Conservation (phyloP, 1,140 invertebrate species). For the Drosophila pseudoobscura region DNA sequence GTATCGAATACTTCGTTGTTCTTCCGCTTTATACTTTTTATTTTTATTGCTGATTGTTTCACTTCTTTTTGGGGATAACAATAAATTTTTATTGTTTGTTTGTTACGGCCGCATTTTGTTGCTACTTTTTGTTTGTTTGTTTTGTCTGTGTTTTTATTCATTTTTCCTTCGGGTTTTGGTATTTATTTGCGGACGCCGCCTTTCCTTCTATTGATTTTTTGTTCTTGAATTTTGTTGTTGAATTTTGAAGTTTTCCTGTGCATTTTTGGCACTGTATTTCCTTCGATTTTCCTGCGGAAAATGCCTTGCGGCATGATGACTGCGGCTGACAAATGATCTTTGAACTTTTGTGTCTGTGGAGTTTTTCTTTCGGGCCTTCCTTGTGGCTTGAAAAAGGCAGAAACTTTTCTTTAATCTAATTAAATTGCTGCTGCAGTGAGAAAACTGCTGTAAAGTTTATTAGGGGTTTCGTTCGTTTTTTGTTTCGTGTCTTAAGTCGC, state of each 20-base stretch:
- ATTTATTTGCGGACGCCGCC: conserved; percentile 9
- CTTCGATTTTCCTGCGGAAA: conserved; percentile 22
- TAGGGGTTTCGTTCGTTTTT: conserved; percentile 34
- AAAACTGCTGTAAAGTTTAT: conserved; percentile 53
- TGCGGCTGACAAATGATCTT: conserved; percentile 61
- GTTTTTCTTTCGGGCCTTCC: conserved; percentile 28
- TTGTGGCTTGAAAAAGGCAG: background rate
- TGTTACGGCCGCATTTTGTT: conserved; percentile 55
- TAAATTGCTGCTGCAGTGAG: conserved; percentile 49
- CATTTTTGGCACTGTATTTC: conserved; percentile 9
- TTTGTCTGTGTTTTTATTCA: conserved; percentile 41
- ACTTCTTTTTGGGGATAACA: conserved; percentile 71
- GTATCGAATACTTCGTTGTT: conserved; percentile 1
- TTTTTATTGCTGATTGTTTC: conserved; percentile 79
- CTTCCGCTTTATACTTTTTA: conserved; percentile 29
- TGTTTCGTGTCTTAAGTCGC: conserved; percentile 3
- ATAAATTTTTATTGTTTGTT: conserved; percentile 73
- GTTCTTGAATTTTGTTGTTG: conserved; percentile 12
- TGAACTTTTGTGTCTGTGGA: conserved; percentile 49
- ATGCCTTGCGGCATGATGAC: conserved; percentile 32
- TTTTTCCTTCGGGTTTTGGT: conserved; percentile 33
- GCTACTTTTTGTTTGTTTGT: conserved; percentile 43
- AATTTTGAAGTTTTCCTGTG: background rate
- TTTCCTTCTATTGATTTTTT: conserved; percentile 65
- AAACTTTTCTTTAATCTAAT: conserved; percentile 64